Evolutionary conservation across 1,140 invertebrate genomes (phyloP), one percentile per base, ranked within the genome.

Genomic region (Heterodera schachtii): DNA sequence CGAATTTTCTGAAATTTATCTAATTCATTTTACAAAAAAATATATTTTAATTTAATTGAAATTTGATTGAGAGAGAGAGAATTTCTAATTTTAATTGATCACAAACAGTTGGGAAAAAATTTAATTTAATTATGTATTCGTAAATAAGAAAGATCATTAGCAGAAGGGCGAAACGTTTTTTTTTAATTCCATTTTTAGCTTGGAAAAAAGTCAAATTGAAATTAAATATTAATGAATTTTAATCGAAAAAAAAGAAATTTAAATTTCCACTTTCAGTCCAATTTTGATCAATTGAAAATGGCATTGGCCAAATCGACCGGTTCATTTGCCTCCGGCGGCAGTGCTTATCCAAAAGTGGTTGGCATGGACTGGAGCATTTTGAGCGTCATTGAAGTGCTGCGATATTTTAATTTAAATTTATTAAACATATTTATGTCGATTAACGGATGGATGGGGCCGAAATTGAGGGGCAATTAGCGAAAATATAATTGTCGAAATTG

Each of bases 311-410:
- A 69, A 64, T 31, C 77, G 5, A 64, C 46, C 19, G 76, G 13
- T 13, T 16, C 21, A 11, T 9, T 41, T 64, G 64, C 11, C 11
- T 31, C 31, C 31, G 49, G 49, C 2, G 49, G 49, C 11, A 52
- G 49, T 21, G n/a, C 21, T 9, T 66, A 79, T 47, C 75, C 80
- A 47, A 81, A 75, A 75, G 57, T 81, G 13, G n/a, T 79, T 13
- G 80, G 75, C 21, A 81, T 81, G 47, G 79, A 82, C 57, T 82
- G 81, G 81, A 82, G 78, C 66, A 80, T 82, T 75, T 57, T 80
- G 7, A 82, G 81, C 69, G 81, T 82, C 19, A 67, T 82, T 21
- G 81, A 82, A 76, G 81, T 82, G 13, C 7, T 76, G 16, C 19
- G 41, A 1, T 19, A n/a, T 81, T 11, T n/a, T 4, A n/a, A 16